Evolutionary conservation across 2,888 invertebrate species (phyloP), one percentile per base, ranked within the genome.

Genomic region (Andrena praecox): DNA sequence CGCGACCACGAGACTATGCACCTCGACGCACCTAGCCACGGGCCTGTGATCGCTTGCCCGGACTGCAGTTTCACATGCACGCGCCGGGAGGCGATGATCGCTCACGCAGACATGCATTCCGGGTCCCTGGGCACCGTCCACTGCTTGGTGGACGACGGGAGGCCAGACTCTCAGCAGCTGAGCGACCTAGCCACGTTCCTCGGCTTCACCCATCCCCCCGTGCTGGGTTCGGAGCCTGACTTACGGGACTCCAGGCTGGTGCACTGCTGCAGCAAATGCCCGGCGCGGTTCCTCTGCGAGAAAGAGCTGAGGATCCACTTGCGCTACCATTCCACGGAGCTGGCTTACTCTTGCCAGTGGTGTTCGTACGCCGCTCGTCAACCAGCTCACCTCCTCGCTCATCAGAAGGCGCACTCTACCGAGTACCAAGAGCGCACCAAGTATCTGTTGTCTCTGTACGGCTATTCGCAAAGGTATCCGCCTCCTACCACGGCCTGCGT

Each of bases 1-100:
- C 96, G 96, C 42, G 97, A 97, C 89, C 98, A 98, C 93, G 98
- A 98, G 93, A 96, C 96, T 92, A 97, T 97, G 95, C 98, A 98
- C 93, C 95, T 94, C 35, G 94, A 93, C 50, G 85, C 94, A 0
- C 94, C 94, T 66, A 93, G 91, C 85, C 95, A 95, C 70, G 96
- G 96, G 70, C 95, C 95, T 42, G 92, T 95, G 71, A 95, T 95
- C 87, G 96, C 96, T 87, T 98, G 98, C 92, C 95, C 96, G 20
- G 96, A 97, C 90, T 98, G 98, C 93, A 97, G 97, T 93, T 98
- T 97, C 90, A 96, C 96, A 29, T 97, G 97, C 91, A 96, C 96
- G 77, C 97, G 96, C 88, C 96, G 96, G 10, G 96, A 95, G 8
- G 95, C 96, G 64, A 94, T 97, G 87, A 96, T 96, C 0, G 95